phyloP scores from a whole-genome alignment of 2,113 vertebrate genomes.

The Azemiops feae region DNA sequence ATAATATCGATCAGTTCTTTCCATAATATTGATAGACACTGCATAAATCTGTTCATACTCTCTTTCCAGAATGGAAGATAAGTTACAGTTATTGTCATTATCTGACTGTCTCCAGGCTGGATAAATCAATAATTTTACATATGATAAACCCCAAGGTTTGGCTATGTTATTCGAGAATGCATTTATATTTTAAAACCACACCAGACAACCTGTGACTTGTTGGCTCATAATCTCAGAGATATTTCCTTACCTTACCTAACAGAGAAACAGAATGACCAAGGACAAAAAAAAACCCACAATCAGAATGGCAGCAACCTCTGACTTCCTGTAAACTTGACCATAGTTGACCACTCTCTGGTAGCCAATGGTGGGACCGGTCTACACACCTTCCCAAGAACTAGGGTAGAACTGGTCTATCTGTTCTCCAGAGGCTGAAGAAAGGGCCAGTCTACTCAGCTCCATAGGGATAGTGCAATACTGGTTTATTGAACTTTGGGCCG shows the following conservation, averaged over 20 bases:
- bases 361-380: neutral
- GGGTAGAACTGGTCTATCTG: neutral
- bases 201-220: neutral
- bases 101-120: neutral
- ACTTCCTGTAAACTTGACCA: neutral
- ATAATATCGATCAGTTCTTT: neutral
- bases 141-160: neutral
- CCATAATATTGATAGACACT: neutral
- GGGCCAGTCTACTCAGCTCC: neutral
- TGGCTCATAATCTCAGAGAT: neutral
- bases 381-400: neutral
- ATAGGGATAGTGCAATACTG: neutral
- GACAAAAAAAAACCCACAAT: neutral
- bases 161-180: neutral
- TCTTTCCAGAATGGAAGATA: neutral
- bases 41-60: neutral
- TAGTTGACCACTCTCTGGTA: neutral
- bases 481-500: neutral
- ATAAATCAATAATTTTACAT: neutral
- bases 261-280: neutral
- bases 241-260: neutral
- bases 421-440: neutral
- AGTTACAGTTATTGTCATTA: neutral
- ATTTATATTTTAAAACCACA: neutral
- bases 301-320: neutral